These are phyloP conservation scores for Rousettus madagascariensis DNA, from an alignment of 2,797 vertebrate species.

Conservation along the genomic window DNA sequence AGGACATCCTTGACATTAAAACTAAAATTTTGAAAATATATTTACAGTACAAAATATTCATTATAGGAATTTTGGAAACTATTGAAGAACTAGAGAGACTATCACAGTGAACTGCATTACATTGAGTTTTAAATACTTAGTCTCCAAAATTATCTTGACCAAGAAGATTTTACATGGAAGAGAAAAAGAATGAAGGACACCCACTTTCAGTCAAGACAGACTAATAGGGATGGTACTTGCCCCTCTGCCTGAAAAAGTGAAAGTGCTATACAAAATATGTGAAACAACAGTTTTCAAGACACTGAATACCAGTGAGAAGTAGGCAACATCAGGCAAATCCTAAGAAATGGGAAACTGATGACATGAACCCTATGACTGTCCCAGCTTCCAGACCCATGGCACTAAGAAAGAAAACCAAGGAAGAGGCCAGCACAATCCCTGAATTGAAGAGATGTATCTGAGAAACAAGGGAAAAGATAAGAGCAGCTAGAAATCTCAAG, in stretches of 20 bases:
- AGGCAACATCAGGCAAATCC: not conserved
- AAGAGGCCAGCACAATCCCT: not conserved
- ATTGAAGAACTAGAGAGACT: not conserved
- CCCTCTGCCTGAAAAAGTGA: not conserved
- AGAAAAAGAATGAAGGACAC: not conserved
- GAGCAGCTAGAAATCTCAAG: not conserved
- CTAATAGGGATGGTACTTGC: not conserved
- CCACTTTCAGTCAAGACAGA: not conserved
- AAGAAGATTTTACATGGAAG: not conserved
- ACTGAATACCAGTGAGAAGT: not conserved
- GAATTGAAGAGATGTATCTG: not conserved
- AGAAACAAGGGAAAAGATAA: not conserved
- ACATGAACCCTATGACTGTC: not conserved
- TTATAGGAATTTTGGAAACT: conserved; percentile 34
- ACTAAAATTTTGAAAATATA: not conserved
- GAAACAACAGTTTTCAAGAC: not conserved
- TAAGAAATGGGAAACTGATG: not conserved
- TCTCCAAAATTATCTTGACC: not conserved
- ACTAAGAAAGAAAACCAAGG: not conserved
- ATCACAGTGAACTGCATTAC: not conserved
- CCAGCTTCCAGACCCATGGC: not conserved
- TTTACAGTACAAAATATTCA: not conserved
- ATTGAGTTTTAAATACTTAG: not conserved
- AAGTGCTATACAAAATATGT: not conserved
- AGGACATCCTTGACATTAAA: not conserved